phyloP scores from a whole-genome alignment of 2,797 vertebrate species.

The Xenopus petersii region DNA sequence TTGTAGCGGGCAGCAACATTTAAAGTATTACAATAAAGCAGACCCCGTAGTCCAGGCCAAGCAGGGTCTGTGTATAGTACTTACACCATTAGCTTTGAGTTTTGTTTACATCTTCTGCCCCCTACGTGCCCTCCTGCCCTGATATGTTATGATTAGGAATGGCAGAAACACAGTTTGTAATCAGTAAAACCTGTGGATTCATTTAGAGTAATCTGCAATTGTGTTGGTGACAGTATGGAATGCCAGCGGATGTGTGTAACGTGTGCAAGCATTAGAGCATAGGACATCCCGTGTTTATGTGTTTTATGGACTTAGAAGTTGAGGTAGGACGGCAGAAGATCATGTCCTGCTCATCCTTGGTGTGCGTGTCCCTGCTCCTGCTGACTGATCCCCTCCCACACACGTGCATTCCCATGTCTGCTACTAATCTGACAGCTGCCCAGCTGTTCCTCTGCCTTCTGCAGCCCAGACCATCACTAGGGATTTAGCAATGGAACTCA shows the following conservation, averaged over 20 bases:
- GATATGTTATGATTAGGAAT: too few relatives aligned
- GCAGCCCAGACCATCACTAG: conserved; percentile 24
- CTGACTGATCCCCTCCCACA: conserved; percentile 13
- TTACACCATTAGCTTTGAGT: too few relatives aligned
- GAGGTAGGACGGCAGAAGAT: conserved; percentile 5
- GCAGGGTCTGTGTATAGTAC: too few relatives aligned
- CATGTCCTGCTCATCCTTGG: conserved; percentile 17
- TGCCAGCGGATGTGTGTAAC: not conserved
- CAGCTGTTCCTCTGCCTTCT: conserved; percentile 36
- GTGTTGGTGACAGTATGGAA: too few relatives aligned
- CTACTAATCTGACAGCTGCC: conserved; percentile 20
- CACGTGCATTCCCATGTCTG: conserved; percentile 38
- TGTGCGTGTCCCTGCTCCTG: conserved; percentile 25
- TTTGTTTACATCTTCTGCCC: too few relatives aligned
- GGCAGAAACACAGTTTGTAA: too few relatives aligned
- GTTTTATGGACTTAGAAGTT: conserved; percentile 19
- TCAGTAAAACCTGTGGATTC: too few relatives aligned
- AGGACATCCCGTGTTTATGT: conserved; percentile 14
- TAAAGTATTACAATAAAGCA: too few relatives aligned
- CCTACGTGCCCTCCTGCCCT: too few relatives aligned
- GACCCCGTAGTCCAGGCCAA: too few relatives aligned
- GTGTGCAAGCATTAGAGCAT: not conserved
- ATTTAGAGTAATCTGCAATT: too few relatives aligned
- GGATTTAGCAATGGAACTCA: conserved; percentile 6
- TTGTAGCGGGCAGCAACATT: too few relatives aligned